Conservation (phyloP, 2,113 vertebrate species). For the Laticauda laticaudata region DNA sequence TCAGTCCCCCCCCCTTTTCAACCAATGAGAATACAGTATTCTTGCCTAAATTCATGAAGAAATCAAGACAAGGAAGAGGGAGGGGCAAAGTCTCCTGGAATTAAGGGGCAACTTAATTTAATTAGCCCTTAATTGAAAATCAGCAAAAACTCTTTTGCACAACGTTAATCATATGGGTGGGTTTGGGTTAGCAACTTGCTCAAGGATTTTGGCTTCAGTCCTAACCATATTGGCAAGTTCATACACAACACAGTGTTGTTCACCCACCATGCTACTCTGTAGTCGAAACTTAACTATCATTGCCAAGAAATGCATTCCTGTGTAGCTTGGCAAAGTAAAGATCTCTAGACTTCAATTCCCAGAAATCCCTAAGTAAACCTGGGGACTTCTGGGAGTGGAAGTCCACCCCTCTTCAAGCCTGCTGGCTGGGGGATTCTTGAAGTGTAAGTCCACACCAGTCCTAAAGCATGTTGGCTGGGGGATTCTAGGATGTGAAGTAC, state of each 20-base stretch:
- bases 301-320: background rate
- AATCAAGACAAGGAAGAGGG: background rate
- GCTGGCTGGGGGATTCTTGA: no score
- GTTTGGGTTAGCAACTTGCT: background rate
- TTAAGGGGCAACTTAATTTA: background rate
- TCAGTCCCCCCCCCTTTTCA: background rate
- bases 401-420: no score
- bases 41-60: background rate
- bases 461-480: no score
- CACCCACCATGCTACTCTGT: background rate
- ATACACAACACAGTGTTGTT: background rate
- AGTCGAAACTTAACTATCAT: background rate
- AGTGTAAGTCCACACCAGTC: no score
- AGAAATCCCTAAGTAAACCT: background rate
- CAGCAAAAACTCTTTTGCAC: background rate
- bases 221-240: background rate
- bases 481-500: no score
- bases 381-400: no score
- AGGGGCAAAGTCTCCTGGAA: background rate
- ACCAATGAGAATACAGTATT: background rate
- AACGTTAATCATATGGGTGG: background rate
- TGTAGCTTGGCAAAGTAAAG: no score
- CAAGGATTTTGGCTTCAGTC: background rate
- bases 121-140: background rate
- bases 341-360: background rate